Evolutionary conservation across 2,888 invertebrate species (phyloP).

Genomic region (Sminthurinus aureus): DNA sequence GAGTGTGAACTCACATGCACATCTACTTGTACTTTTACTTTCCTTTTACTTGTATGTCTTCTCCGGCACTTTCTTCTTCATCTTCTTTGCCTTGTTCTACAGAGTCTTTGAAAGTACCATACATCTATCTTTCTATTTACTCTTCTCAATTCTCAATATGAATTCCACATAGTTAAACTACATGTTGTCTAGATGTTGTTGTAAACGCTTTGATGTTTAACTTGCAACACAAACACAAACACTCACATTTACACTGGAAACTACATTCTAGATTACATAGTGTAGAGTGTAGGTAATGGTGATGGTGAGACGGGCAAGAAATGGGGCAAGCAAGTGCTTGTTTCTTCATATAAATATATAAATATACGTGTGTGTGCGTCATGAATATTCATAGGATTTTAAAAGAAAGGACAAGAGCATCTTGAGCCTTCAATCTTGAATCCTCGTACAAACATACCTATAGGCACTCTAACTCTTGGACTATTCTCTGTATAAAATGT

Average conservation of each 20-base stretch:
- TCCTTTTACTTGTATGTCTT: too few species aligned
- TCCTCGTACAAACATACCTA: too few species aligned
- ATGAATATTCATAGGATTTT: constrained; percentile 38
- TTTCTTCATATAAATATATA: too few species aligned
- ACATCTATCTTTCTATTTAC: too few species aligned
- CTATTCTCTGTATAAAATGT: too few species aligned
- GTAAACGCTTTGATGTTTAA: background rate
- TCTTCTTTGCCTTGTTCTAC: too few species aligned
- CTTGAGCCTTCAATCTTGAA: background rate
- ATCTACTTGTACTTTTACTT: background rate
- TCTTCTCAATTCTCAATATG: background rate
- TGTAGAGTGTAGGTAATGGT: background rate
- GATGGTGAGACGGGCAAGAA: background rate
- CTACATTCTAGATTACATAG: background rate
- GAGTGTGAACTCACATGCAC: background rate
- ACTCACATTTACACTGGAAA: background rate
- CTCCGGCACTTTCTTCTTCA: too few species aligned
- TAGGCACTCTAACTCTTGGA: too few species aligned
- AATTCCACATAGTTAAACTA: background rate
- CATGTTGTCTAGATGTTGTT: background rate
- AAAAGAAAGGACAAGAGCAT: constrained; percentile 12
- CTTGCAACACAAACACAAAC: background rate
- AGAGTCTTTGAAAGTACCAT: too few species aligned
- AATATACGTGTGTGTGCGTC: constrained; percentile 29
- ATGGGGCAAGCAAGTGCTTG: too few species aligned